Percentiles rank a stretch among this genome's conserved stretches.
Evolutionary conservation across 2,113 vertebrate species (phyloP).

Genomic region (Beaufortia kweichowensis): DNA sequence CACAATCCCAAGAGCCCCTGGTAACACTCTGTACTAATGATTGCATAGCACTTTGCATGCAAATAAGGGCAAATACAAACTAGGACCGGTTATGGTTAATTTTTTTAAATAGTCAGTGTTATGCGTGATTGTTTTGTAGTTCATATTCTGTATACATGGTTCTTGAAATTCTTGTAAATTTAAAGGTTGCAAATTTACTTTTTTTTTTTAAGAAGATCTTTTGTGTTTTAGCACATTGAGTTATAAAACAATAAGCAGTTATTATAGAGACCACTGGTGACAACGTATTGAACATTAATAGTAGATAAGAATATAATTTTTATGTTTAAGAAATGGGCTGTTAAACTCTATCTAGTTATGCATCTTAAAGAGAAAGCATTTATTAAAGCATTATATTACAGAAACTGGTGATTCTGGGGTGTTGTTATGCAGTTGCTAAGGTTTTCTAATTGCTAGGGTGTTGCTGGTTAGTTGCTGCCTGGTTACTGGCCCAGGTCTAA

Average conservation of each 20-base stretch:
- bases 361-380: background rate
- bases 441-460: background rate
- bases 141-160: too few species aligned
- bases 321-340: too few species aligned
- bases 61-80: background rate
- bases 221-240: background rate
- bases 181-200: too few species aligned
- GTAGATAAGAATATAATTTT: too few species aligned
- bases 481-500: too few species aligned
- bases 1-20: constrained; percentile 4
- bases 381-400: background rate
- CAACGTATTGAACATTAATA: background rate
- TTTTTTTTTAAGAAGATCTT: background rate
- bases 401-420: background rate
- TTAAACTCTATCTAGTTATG: too few species aligned
- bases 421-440: background rate
- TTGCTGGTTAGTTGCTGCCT: too few species aligned
- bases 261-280: background rate
- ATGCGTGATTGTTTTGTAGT: background rate
- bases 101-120: background rate
- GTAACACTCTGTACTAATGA: background rate
- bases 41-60: background rate
- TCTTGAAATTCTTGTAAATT: too few species aligned
- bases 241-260: background rate
- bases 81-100: background rate